These are phyloP conservation scores for Cerastoderma edule DNA, from an alignment of 2,888 invertebrate species.

Conservation along the genomic window DNA sequence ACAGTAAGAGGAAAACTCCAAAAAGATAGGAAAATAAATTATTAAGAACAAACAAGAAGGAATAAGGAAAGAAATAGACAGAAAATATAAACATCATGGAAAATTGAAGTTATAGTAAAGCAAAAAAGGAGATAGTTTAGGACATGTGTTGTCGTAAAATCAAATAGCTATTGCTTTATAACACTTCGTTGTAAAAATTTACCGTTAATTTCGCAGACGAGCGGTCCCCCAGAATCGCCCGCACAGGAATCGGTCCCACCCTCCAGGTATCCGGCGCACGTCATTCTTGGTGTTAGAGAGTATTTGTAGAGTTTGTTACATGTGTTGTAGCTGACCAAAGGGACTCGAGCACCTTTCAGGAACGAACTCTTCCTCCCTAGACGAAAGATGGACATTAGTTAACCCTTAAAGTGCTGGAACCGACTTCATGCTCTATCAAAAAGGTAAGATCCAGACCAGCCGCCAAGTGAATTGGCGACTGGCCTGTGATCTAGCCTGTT, in stretches of 20 bases:
- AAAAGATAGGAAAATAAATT: not conserved
- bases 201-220: constrained; percentile 87
- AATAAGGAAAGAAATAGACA: not conserved
- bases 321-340: constrained; percentile 87
- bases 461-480: too few relatives aligned
- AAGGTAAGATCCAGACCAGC: too few relatives aligned
- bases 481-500: too few relatives aligned
- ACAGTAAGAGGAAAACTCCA: too few relatives aligned
- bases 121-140: not conserved
- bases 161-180: not conserved
- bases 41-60: not conserved
- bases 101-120: not conserved
- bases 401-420: too few relatives aligned
- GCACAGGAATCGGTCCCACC: constrained; percentile 92
- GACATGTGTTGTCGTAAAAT: not conserved
- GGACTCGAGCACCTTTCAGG: constrained; percentile 88
- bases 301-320: constrained; percentile 89
- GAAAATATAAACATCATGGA: not conserved
- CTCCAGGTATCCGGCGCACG: constrained; percentile 91
- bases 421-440: too few relatives aligned
- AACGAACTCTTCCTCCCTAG: constrained; percentile 27
- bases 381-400: too few relatives aligned
- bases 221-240: constrained; percentile 94
- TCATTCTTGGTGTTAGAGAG: constrained; percentile 87
- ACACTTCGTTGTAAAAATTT: constrained; percentile 32